Evolutionary conservation across 2,888 invertebrate genomes (phyloP).

Genomic region (Sympetrum striolatum): DNA sequence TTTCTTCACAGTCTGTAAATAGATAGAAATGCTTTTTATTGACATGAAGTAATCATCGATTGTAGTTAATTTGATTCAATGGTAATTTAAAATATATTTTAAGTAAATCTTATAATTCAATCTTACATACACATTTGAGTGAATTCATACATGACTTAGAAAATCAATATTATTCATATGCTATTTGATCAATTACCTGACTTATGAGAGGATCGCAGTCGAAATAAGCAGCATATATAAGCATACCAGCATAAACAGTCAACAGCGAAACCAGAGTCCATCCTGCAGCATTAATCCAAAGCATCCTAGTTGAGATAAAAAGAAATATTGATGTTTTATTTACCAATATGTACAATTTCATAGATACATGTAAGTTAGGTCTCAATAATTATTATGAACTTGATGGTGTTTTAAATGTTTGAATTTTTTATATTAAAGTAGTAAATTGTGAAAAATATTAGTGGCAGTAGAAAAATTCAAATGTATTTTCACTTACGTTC

Average conservation of each 20-base stretch:
- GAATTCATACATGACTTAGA: no score
- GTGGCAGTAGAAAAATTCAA: neutral
- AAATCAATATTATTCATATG: neutral
- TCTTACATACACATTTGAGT: no score
- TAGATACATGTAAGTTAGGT: neutral
- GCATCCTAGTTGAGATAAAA: conserved; percentile 52
- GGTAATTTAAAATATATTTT: no score
- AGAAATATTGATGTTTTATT: neutral
- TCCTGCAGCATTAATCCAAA: conserved; percentile 55
- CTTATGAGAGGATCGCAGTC: conserved; percentile 61
- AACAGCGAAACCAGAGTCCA: conserved; percentile 54
- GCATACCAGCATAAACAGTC: conserved; percentile 58
- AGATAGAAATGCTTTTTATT: neutral
- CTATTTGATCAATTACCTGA: conserved; percentile 54
- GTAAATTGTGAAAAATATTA: no score
- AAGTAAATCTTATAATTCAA: no score
- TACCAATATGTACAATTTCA: neutral
- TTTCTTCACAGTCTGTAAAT: conserved; percentile 52
- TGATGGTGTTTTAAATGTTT: no score
- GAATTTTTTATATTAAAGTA: no score
- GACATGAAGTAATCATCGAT: neutral
- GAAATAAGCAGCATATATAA: conserved; percentile 62
- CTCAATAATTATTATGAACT: neutral
- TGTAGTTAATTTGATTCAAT: no score
- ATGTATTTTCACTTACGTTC: conserved; percentile 52